Conservation (phyloP, 2,797 vertebrate genomes). For the Glyptemys insculpta region DNA sequence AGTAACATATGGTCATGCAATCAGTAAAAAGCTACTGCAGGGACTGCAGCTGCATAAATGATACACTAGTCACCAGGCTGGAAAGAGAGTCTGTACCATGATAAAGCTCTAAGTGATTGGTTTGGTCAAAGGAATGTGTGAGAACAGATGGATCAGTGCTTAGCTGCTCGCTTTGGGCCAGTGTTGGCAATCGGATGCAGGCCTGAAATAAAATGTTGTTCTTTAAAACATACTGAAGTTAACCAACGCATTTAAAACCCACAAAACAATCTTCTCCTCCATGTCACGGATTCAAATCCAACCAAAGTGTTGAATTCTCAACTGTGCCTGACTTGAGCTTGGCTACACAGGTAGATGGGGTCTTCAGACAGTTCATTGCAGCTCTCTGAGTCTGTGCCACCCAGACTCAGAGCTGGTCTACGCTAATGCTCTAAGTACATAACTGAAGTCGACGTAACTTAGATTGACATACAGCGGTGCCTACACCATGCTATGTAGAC, state of each 20-base stretch:
- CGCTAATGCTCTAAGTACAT: too few species aligned
- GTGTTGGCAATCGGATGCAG: neutral
- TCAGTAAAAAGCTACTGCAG: constrained; percentile 42
- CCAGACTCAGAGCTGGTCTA: too few species aligned
- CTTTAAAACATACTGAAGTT: neutral
- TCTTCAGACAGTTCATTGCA: too few species aligned
- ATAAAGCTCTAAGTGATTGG: constrained; percentile 1
- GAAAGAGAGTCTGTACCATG: neutral
- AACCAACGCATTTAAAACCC: neutral
- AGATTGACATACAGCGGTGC: too few species aligned
- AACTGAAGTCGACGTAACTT: too few species aligned
- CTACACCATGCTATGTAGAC: too few species aligned
- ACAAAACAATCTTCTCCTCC: neutral
- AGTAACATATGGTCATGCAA: neutral
- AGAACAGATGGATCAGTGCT: constrained; percentile 9
- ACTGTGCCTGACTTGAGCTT: too few species aligned
- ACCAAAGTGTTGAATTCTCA: too few species aligned
- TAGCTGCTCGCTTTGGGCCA: neutral
- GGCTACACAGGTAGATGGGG: too few species aligned
- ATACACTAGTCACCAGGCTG: neutral
- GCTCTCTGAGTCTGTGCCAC: too few species aligned
- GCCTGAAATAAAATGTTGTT: neutral
- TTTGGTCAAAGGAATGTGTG: constrained; percentile 35
- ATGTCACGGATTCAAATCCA: neutral
- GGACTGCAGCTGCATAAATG: neutral